Percentiles rank a stretch among this genome's conserved stretches.
These are phyloP conservation scores for Spongia lamella DNA, from an alignment of 37 sponge, comb jelly and placozoan genomes.

Conservation along the genomic window DNA sequence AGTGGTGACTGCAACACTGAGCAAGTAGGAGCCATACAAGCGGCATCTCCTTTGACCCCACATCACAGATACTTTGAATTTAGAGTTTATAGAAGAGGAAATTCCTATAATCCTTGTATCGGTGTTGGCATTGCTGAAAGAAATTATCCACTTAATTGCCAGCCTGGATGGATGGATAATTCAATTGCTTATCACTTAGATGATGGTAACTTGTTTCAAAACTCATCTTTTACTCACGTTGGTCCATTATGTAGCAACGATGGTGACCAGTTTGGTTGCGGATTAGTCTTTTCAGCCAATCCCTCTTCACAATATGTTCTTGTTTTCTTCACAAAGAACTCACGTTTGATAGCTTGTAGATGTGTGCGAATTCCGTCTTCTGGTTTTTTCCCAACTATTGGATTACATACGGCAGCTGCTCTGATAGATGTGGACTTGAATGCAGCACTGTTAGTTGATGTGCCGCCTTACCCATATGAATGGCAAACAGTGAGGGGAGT, in stretches of 20 bases:
- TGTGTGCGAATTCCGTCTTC: constrained; percentile 41
- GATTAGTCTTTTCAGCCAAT: constrained; percentile 57
- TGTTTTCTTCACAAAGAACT: constrained; percentile 71
- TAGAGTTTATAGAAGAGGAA: constrained; percentile 1
- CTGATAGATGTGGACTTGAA: constrained; percentile 20
- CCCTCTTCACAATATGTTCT: constrained; percentile 26
- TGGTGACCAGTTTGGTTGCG: constrained; percentile 62
- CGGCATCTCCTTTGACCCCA: constrained; percentile 57
- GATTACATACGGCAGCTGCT: constrained; percentile 34
- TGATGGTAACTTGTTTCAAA: constrained; percentile 49
- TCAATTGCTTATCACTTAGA: constrained; percentile 69
- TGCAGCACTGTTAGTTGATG: constrained; percentile 34
- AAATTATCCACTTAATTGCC: constrained; percentile 37
- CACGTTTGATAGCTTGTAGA: constrained; percentile 27
- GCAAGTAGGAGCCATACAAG: constrained; percentile 43
- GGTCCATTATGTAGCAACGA: constrained; percentile 20
- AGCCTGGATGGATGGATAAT: constrained; percentile 50
- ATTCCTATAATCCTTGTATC: constrained; percentile 6
- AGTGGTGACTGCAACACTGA: background rate
- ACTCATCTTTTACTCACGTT: background rate
- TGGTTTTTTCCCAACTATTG: constrained; percentile 77
- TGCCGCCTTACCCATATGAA: constrained; percentile 12
- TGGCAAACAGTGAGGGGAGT: constrained; percentile 21
- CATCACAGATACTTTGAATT: constrained; percentile 65
- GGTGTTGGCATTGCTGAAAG: constrained; percentile 65